Conservation (phyloP, 1,140 invertebrate species). For the Scaptomyza hsui region DNA sequence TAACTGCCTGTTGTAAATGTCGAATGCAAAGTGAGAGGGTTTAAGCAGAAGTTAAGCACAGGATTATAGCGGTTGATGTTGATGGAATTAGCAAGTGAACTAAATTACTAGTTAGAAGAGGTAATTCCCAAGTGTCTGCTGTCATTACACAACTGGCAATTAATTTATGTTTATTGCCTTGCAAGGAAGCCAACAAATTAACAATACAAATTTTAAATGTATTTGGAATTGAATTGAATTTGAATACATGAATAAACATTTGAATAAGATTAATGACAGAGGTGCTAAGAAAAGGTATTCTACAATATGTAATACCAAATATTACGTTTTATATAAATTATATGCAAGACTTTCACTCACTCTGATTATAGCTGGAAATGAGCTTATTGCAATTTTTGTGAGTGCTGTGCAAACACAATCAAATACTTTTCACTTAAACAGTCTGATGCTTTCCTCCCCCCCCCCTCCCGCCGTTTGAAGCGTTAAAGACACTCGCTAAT, state of each 20-base stretch:
- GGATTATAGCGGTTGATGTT: conserved; percentile 26
- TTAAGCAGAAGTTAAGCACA: conserved; percentile 45
- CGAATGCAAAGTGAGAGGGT: conserved; percentile 35
- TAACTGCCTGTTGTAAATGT: conserved; percentile 20
- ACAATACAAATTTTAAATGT: background rate
- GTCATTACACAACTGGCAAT: background rate
- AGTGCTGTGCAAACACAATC: conserved; percentile 68
- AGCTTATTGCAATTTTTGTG: conserved; percentile 44
- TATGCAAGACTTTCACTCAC: background rate
- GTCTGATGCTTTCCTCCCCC: background rate
- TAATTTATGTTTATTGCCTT: background rate
- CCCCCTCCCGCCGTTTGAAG: background rate
- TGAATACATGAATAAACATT: background rate
- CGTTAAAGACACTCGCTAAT: conserved; percentile 54
- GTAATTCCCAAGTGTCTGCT: background rate
- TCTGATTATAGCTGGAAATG: conserved; percentile 9
- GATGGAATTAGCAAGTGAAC: conserved; percentile 11
- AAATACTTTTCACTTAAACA: conserved; percentile 61
- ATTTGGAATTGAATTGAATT: background rate
- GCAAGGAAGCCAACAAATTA: background rate
- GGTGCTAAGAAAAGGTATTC: no score
- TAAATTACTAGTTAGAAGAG: conserved; percentile 1
- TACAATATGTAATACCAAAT: background rate
- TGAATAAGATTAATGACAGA: background rate
- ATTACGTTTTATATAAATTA: no score